Conservation (phyloP, 92 coral and sea anemone genomes). For the Porites rus region DNA sequence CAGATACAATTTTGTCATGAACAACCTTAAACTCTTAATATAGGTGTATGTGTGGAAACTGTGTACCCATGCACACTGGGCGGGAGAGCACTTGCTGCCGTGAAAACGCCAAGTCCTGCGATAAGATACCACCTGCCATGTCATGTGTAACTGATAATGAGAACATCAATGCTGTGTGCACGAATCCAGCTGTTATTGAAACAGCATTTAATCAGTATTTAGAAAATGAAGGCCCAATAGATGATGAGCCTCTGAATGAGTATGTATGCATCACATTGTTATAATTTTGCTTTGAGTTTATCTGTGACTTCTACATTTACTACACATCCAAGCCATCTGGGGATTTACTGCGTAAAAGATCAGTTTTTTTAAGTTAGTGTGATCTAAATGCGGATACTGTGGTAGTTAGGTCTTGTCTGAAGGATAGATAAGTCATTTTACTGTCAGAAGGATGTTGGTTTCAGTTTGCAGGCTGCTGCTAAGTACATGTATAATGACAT, state of each 20-base stretch:
- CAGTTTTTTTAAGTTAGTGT: too few relatives aligned
- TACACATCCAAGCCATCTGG: background rate
- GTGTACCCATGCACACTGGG: constrained; percentile 42
- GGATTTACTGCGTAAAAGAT: too few relatives aligned
- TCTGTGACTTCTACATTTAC: background rate
- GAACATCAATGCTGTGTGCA: constrained; percentile 51
- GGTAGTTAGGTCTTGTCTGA: too few relatives aligned
- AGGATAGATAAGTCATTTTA: too few relatives aligned
- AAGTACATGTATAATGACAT: too few relatives aligned
- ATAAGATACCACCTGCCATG: constrained; percentile 40
- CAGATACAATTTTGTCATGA: too few relatives aligned
- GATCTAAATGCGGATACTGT: too few relatives aligned
- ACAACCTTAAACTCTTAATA: background rate
- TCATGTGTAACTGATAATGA: constrained; percentile 36
- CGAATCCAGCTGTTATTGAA: constrained; percentile 55
- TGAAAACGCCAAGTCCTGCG: constrained; percentile 17
- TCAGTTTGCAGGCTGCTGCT: too few relatives aligned
- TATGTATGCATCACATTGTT: constrained; percentile 23
- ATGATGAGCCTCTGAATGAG: constrained; percentile 62
- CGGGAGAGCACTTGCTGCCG: constrained; percentile 59
- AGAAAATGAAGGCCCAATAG: constrained; percentile 53
- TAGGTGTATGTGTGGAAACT: constrained; percentile 61
- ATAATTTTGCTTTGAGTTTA: background rate
- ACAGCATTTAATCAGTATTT: constrained; percentile 52
- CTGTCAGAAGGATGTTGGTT: too few relatives aligned